A percentile compares a stretch with the other conserved stretches of the same genome.
These are phyloP conservation scores for Paratrypauchen microcephalus DNA, from an alignment of 2,797 vertebrate genomes.

Conservation along the genomic window DNA sequence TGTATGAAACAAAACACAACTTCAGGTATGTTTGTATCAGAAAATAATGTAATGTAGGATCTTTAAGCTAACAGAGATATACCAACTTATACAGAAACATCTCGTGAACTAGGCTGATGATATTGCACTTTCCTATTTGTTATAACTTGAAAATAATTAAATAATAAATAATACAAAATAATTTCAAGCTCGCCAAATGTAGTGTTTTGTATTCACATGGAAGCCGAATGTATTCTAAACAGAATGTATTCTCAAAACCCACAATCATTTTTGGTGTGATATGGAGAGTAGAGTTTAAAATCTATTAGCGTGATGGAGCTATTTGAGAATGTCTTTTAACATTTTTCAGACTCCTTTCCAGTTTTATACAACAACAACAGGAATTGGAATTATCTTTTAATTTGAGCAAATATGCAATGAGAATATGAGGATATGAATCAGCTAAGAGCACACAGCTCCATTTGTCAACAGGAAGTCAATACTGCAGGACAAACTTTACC, in stretches of 20 bases:
- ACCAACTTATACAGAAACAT: too few relatives aligned
- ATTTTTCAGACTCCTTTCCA: neutral
- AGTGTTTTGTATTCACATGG: too few relatives aligned
- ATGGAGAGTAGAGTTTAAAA: neutral
- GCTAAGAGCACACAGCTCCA: conserved; percentile 27
- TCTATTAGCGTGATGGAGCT: neutral
- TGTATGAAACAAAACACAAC: too few relatives aligned
- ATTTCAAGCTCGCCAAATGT: too few relatives aligned
- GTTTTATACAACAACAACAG: neutral
- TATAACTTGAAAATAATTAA: neutral
- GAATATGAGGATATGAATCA: conserved; percentile 4
- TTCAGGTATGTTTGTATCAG: too few relatives aligned
- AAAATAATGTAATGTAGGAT: too few relatives aligned
- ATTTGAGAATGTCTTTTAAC: conserved; percentile 1
- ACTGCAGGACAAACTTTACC: neutral
- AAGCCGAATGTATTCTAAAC: too few relatives aligned
- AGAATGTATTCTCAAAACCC: too few relatives aligned
- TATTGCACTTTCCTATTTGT: neutral
- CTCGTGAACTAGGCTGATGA: too few relatives aligned
- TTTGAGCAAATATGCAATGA: neutral
- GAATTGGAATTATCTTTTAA: neutral
- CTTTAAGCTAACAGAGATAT: too few relatives aligned
- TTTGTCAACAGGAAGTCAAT: conserved; percentile 25
- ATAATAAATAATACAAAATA: too few relatives aligned
- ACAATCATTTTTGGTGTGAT: too few relatives aligned